A percentile compares a stretch with the other conserved stretches of the same genome.
These are phyloP conservation scores for Megastigmus dorsalis DNA, from an alignment of 2,888 invertebrate genomes.

Conservation along the genomic window DNA sequence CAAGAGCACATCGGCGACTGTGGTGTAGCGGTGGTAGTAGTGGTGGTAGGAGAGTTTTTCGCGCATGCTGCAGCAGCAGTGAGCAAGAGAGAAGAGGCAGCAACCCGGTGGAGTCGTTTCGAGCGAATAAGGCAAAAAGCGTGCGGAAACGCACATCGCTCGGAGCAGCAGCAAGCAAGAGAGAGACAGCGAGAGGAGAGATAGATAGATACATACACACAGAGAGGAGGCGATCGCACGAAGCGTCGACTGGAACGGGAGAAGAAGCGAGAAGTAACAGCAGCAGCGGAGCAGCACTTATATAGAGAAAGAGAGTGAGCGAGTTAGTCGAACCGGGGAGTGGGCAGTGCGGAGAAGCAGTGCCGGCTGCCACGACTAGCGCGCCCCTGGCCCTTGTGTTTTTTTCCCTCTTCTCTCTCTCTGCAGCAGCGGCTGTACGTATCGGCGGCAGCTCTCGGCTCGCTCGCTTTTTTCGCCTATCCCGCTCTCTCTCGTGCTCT, in stretches of 20 bases:
- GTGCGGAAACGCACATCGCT: slow-evolving; percentile 5
- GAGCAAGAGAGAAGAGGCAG: background rate
- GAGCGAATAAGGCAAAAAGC: slow-evolving; percentile 9
- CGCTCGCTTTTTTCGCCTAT: background rate
- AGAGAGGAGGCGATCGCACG: background rate
- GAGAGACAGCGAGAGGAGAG: slow-evolving; percentile 25
- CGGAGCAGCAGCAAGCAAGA: slow-evolving; percentile 10
- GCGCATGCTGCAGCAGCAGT: slow-evolving; percentile 4
- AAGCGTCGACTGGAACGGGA: background rate
- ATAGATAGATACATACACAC: no score
- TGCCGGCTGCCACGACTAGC: slow-evolving; percentile 59
- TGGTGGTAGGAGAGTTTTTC: background rate
- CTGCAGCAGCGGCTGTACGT: no score
- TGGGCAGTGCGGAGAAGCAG: slow-evolving; percentile 66
- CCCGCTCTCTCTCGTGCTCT: background rate
- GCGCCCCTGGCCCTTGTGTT: slow-evolving; percentile 47
- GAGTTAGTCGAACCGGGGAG: no score
- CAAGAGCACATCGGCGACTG: background rate
- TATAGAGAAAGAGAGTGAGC: no score
- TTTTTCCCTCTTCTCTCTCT: slow-evolving; percentile 19
- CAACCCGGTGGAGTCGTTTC: background rate
- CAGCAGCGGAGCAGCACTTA: slow-evolving; percentile 6
- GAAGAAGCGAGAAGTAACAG: slow-evolving; percentile 20
- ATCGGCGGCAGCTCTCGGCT: no score
- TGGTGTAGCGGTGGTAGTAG: background rate